Percentiles rank a stretch among this genome's conserved stretches.
These are phyloP conservation scores for Meandrina meandrites DNA, from an alignment of 92 coral and sea anemone species.

Conservation along the genomic window DNA sequence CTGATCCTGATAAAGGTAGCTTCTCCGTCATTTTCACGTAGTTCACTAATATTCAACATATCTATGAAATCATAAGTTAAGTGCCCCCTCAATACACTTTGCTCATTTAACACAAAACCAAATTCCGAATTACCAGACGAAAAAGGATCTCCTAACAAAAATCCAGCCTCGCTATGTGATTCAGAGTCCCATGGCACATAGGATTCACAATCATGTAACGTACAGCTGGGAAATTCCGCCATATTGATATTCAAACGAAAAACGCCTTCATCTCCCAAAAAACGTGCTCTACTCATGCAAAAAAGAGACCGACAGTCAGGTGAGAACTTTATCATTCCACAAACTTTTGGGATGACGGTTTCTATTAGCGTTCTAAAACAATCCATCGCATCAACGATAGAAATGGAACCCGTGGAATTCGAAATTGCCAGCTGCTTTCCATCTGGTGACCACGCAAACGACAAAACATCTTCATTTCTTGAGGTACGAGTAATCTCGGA, in stretches of 20 bases:
- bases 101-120: not conserved
- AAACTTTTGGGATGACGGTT: not conserved
- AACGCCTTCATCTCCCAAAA: not conserved
- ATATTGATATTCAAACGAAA: not conserved
- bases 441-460: slow-evolving; percentile 26
- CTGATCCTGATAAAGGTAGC: not conserved
- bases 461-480: slow-evolving; percentile 10
- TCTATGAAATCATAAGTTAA: not conserved
- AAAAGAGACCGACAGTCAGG: not conserved
- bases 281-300: too few species aligned
- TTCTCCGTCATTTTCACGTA: too few species aligned
- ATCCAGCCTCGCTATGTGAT: not conserved
- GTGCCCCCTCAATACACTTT: not conserved
- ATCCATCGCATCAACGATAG: not conserved
- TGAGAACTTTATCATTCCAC: slow-evolving; percentile 2
- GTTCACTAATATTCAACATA: not conserved
- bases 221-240: not conserved
- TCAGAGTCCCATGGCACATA: not conserved
- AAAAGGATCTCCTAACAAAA: slow-evolving; percentile 10
- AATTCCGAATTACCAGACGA: not conserved
- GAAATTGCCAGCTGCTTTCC: slow-evolving; percentile 29
- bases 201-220: not conserved
- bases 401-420: slow-evolving; percentile 1
- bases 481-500: not conserved
- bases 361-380: not conserved